These are phyloP conservation scores for Vombatus ursinus DNA, from an alignment of 2,113 vertebrate species.

Conservation along the genomic window DNA sequence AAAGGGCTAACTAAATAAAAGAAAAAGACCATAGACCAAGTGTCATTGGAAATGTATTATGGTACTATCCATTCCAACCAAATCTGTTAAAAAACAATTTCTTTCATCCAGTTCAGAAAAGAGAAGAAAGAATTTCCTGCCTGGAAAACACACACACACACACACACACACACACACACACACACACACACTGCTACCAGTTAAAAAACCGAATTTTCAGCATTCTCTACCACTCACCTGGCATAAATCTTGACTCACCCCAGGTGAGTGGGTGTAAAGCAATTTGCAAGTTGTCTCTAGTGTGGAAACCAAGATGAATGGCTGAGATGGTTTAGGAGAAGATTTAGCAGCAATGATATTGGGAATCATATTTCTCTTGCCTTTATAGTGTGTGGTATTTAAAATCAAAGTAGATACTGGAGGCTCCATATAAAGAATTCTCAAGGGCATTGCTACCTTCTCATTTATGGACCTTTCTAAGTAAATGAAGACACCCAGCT, in stretches of 20 bases:
- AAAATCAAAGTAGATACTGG: conserved; percentile 30
- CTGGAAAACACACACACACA: background rate
- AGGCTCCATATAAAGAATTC: background rate
- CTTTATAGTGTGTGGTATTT: conserved; percentile 55
- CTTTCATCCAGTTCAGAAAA: background rate
- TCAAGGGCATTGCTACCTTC: background rate
- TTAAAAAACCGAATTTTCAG: background rate
- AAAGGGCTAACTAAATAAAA: background rate
- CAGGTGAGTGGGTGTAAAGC: conserved; percentile 64
- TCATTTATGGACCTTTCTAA: background rate
- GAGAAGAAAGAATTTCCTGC: background rate
- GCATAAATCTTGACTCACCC: conserved; percentile 45
- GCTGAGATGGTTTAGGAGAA: conserved; percentile 38
- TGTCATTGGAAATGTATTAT: background rate
- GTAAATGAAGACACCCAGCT: conserved; percentile 4
- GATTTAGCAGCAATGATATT: conserved; percentile 48
- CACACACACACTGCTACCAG: background rate
- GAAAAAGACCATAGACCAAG: background rate
- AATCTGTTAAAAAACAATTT: conserved; percentile 12
- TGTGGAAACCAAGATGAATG: conserved; percentile 41
- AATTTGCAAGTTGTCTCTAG: conserved; percentile 61
- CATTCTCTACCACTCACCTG: conserved; percentile 32
- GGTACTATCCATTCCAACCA: background rate
- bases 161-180: background rate
- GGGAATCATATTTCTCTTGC: conserved; percentile 54